A percentile compares a stretch with the other conserved stretches of the same genome.
Conservation (phyloP, 2,888 invertebrate genomes). For the Ditylenchus weischeri region DNA sequence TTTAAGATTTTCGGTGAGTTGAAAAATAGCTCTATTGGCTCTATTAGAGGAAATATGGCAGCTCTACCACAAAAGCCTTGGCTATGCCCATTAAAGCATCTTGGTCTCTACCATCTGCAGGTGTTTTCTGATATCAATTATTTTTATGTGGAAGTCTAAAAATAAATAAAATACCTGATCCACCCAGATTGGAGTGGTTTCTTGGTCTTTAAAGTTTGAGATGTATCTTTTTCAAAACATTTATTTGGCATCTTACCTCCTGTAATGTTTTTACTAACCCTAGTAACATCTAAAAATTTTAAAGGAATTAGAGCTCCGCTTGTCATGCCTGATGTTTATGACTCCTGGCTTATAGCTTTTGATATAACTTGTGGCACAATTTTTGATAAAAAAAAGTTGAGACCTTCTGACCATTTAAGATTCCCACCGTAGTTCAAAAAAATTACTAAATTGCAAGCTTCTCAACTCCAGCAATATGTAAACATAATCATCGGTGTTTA, state of each 20-base stretch:
- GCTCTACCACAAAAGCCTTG: no score
- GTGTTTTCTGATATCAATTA: no score
- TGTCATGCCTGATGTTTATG: no score
- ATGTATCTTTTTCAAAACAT: background rate
- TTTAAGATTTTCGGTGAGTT: no score
- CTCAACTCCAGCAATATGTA: slow-evolving; percentile 17
- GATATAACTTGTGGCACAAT: no score
- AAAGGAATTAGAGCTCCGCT: background rate
- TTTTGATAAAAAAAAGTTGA: no score
- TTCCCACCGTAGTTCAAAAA: background rate
- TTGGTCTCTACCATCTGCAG: slow-evolving; percentile 13
- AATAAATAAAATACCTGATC: slow-evolving; percentile 10
- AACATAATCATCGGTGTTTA: slow-evolving; percentile 12
- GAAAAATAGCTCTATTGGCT: no score
- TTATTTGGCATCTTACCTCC: background rate
- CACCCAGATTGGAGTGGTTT: slow-evolving; percentile 13
- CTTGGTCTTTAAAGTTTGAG: background rate
- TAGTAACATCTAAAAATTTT: slow-evolving; percentile 1
- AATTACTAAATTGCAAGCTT: slow-evolving; percentile 12
- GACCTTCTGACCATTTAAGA: no score
- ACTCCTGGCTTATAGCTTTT: no score
- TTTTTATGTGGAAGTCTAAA: no score
- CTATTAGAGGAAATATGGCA: no score
- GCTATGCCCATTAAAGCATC: background rate
- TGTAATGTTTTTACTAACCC: background rate